Base-by-base conservation (phyloP, 2,888 invertebrate species). In the Calephelis perditalis region DNA sequence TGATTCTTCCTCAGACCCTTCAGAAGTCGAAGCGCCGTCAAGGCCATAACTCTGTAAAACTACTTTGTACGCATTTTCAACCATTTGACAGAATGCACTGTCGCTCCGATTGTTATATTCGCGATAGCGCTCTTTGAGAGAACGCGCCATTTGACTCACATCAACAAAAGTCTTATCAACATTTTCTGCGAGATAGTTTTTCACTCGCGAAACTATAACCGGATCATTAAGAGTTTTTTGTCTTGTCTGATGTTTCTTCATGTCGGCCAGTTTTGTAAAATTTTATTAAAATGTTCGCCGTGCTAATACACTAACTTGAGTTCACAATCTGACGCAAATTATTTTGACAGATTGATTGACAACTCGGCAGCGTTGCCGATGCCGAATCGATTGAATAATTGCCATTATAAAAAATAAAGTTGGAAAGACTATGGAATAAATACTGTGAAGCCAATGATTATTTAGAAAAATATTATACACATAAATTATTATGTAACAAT, bases 51-150 rank as follows among this genome's bases (percentile, higher is more conserved):
- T 94, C 67, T 93, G 92, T 69, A 94, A 91, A 47, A 96, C 94
- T 63, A 94, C 93, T 70, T 94, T 93, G 77, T 96, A 96, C 0
- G 96, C 96, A 83, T 78, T 92, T 75, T 94, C 94, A n/a, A 97
- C 96, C 77, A 94, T 88, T 62, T 92, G 92, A 75, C 94, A 92
- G 79, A 98, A 97, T n/a, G 95, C 95, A 62, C 91, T 93, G 64
- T 94, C 92, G 84, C 97, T 97, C 74, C 95, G 94, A 73, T 94
- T 94, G 62, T 92, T 92, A 86, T 97, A 98, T 74, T 97, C 97
- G 61, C 94, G 87, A 73, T 89, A 88, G 71, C 93, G 93, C 72
- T 92, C 92, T 86, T 95, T 95, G 59, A 97, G 91, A 71, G 93
- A 92, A 78, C 95, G 95, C 71, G 96, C 95, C 95, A 97, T 96